Percentiles rank a stretch among this genome's conserved stretches.
Conservation (phyloP, 2,797 vertebrate species). For the Hipposideros larvatus region DNA sequence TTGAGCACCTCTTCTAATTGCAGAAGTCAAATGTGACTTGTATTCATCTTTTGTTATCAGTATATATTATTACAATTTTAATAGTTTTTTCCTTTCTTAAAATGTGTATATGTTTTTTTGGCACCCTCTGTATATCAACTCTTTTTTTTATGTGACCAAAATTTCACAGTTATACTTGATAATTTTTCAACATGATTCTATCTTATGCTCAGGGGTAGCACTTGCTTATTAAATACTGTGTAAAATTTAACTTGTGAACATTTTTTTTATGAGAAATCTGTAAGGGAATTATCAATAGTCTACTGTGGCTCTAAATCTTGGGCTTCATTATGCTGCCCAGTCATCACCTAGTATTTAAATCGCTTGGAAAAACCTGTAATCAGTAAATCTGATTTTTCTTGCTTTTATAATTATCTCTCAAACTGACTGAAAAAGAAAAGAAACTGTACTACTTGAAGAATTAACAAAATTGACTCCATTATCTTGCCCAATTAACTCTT, state of each 20-base stretch:
- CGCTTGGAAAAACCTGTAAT: slow-evolving; percentile 27
- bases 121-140: background rate
- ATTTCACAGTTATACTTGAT: background rate
- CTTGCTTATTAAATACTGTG: background rate
- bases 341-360: slow-evolving; percentile 44
- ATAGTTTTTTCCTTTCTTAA: no score
- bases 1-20: no score
- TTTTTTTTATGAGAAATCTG: slow-evolving; percentile 6
- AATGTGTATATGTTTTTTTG: no score
- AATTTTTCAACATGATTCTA: background rate
- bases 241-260: slow-evolving; percentile 42
- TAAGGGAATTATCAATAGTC: slow-evolving; percentile 31
- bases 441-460: slow-evolving; percentile 75
- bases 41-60: no score
- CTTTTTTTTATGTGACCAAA: slow-evolving; percentile 21
- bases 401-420: slow-evolving; percentile 71
- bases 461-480: slow-evolving; percentile 81
- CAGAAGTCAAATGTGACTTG: no score
- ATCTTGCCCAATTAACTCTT: slow-evolving; percentile 81
- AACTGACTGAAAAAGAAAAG: slow-evolving; percentile 70
- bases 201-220: background rate
- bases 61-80: no score
- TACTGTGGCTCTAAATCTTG: background rate
- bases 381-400: slow-evolving; percentile 69
- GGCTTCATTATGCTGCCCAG: background rate